Conservation (phyloP, 2,113 vertebrate species). For the Aegypius monachus region DNA sequence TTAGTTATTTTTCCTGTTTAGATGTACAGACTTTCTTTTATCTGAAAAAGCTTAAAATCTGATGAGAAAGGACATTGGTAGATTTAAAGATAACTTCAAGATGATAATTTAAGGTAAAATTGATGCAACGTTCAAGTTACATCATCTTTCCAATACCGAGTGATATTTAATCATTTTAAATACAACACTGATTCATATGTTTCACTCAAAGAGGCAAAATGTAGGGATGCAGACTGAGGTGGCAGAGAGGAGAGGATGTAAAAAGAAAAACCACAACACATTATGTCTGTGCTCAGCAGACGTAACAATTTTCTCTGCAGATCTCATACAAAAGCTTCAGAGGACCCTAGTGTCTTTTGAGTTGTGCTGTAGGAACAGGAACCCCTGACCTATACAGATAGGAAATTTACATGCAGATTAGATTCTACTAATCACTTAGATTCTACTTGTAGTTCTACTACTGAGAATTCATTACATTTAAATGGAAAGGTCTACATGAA, state of each 20-base stretch:
- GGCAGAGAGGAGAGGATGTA: background rate
- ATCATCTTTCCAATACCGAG: background rate
- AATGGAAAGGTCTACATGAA: background rate
- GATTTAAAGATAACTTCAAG: background rate
- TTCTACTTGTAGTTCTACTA: background rate
- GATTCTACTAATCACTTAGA: background rate
- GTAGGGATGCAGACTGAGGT: background rate
- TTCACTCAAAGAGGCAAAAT: background rate
- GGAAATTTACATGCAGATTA: background rate
- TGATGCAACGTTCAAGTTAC: background rate
- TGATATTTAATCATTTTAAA: background rate
- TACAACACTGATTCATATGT: background rate
- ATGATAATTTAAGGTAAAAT: background rate
- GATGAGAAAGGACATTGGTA: background rate
- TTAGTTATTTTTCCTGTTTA: background rate
- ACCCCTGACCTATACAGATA: rapidly evolving
- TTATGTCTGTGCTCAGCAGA: background rate
- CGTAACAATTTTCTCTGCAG: background rate
- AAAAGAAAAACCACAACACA: background rate
- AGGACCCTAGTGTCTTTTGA: background rate
- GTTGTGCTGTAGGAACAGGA: background rate
- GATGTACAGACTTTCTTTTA: background rate
- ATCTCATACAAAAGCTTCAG: background rate
- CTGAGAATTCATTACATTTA: background rate
- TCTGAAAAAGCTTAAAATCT: background rate